Percentiles rank a stretch among this genome's conserved stretches.
These are phyloP conservation scores for Allygus modestus DNA, from an alignment of 2,888 invertebrate genomes.

Conservation along the genomic window DNA sequence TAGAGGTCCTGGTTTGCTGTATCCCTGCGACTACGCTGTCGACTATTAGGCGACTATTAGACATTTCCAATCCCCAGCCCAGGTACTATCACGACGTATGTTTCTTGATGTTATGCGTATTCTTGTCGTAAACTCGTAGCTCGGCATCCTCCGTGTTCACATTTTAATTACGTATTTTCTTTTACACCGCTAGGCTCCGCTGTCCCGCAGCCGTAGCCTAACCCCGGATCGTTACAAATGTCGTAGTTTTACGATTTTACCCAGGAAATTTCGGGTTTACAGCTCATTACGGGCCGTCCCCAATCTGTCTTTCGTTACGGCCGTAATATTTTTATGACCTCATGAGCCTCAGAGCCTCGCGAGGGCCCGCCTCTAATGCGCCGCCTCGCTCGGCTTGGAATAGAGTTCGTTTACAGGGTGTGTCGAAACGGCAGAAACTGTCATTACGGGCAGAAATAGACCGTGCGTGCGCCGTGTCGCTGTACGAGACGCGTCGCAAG, in stretches of 20 bases:
- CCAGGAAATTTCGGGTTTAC: neutral
- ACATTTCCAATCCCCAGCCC: too few species aligned
- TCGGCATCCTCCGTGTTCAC: too few species aligned
- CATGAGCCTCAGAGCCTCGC: neutral
- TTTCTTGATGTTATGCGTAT: too few species aligned
- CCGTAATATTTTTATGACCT: conserved; percentile 29
- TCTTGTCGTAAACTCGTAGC: too few species aligned
- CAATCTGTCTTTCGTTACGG: conserved; percentile 37
- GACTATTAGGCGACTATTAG: too few species aligned
- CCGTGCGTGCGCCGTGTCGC: neutral
- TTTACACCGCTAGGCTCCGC: too few species aligned
- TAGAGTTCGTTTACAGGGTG: conserved; percentile 20
- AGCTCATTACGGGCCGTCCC: conserved; percentile 14
- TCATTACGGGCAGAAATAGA: conserved; percentile 42
- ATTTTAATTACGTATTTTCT: too few species aligned
- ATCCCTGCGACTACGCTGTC: too few species aligned
- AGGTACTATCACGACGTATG: too few species aligned
- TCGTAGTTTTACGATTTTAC: conserved; percentile 28
- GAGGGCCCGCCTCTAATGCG: neutral
- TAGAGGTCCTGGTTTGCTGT: too few species aligned
- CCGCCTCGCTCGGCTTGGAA: neutral
- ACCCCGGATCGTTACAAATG: too few species aligned
- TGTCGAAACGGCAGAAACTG: conserved; percentile 22
- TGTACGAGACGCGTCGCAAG: neutral
- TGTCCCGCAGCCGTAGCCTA: too few species aligned